Evolutionary conservation across 2,113 vertebrate genomes (phyloP), one percentile per base, ranked within the genome.

Genomic region (Perca schrenkii): DNA sequence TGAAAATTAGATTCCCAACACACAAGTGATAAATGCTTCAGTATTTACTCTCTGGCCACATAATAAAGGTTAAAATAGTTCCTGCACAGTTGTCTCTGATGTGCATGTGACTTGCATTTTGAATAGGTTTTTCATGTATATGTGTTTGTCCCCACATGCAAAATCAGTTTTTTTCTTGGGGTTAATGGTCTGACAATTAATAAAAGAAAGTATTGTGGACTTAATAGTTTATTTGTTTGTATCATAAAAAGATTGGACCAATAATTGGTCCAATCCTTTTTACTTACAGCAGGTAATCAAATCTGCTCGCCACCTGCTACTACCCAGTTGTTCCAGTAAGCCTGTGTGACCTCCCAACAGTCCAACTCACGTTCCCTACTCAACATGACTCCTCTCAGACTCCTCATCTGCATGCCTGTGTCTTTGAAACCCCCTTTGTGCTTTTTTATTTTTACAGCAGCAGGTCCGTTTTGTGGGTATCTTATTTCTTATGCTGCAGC

Each of bases 251-350:
- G 28, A 28, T 28, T 28, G 28, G 28, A 28, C 28, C 28, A 28
- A 28, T 28, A 28, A 28, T 43, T 43, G 40, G 16, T 36, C 25
- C 61, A 46, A 6, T 63, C 15, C 1, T 52, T 76, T 52, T 79
- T 62, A 58, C 16, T 19, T 46, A 11, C 71, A 58, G 17, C 69
- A 86, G 77, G 90, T 89, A 90, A 91, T 65, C 36, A 25, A 84
- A 89, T 90, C 87, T 81, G 64, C 56, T 16, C 4, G 36, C 81
- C 94, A 95, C 91, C 93, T 95, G 94, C 92, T 85, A 50, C 86
- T 8, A 75, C 71, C 82, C 88, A 86, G 63, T 76, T 78, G 83
- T 57, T 52, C 75, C 81, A 77, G 75, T 80, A 91, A 89, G 87
- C 75, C 82, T 63, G 69, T 79, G 78, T 91, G 87, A 93, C 82